Percentiles rank a stretch among this genome's conserved stretches.
These are phyloP conservation scores for Paratilapia polleni DNA, from an alignment of 2,113 vertebrate genomes.

Conservation along the genomic window DNA sequence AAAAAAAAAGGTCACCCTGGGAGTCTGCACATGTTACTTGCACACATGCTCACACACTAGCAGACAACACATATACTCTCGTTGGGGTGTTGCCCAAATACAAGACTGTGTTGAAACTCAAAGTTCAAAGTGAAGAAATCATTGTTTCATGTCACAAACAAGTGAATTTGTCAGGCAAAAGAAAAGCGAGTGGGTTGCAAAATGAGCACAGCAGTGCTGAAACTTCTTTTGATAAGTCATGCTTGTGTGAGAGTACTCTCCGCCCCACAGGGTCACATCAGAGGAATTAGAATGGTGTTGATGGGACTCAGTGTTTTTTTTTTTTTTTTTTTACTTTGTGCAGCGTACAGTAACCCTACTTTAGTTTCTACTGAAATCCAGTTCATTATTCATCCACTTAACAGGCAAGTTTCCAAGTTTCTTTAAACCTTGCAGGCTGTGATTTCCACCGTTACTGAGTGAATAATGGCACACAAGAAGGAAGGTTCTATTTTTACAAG, in stretches of 20 bases:
- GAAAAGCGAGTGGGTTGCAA: slow-evolving; percentile 38
- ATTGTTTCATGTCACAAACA: slow-evolving; percentile 43
- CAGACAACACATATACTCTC: slow-evolving; percentile 15
- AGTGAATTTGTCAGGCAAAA: slow-evolving; percentile 32
- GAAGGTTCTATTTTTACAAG: background rate
- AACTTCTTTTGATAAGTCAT: slow-evolving; percentile 52
- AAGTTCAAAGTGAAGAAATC: slow-evolving; percentile 52
- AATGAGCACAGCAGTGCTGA: slow-evolving; percentile 20
- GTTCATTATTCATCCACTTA: slow-evolving; percentile 5
- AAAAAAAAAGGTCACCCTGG: background rate
- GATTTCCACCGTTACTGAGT: background rate
- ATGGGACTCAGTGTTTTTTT: background rate
- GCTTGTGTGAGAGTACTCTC: slow-evolving; percentile 26
- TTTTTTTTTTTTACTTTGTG: background rate
- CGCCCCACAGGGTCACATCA: slow-evolving; percentile 37
- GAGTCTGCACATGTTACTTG: slow-evolving; percentile 13
- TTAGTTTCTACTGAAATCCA: background rate
- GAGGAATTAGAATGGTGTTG: slow-evolving; percentile 38
- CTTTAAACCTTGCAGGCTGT: background rate
- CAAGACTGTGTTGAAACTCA: slow-evolving; percentile 45
- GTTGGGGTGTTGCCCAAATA: slow-evolving; percentile 1
- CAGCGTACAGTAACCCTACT: background rate
- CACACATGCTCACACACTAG: background rate
- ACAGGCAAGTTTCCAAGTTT: background rate
- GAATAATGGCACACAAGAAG: background rate